These are phyloP conservation scores for Drosophila biarmipes DNA, from an alignment of 1,140 invertebrate genomes.

Conservation along the genomic window DNA sequence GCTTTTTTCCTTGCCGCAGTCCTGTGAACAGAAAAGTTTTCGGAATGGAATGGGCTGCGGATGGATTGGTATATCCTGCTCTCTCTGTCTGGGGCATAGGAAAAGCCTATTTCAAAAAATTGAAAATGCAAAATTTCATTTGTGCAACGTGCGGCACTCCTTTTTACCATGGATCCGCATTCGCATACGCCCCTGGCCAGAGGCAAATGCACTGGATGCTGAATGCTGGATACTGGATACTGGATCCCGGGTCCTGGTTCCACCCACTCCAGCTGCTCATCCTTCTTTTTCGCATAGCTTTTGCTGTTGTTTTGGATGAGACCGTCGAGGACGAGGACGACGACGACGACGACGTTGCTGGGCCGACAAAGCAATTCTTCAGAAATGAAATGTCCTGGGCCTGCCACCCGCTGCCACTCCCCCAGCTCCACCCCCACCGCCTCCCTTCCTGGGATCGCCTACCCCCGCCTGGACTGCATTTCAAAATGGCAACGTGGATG, in stretches of 20 bases:
- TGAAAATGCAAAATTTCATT: conserved; percentile 83
- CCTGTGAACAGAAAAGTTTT: conserved; percentile 22
- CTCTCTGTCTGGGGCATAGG: conserved; percentile 48
- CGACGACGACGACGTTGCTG: conserved; percentile 33
- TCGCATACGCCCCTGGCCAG: conserved; percentile 8
- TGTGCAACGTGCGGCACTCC: conserved; percentile 61
- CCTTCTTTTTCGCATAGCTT: background rate
- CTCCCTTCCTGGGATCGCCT: conserved; percentile 5
- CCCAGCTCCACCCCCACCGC: too few relatives aligned
- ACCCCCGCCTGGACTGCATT: conserved; percentile 65
- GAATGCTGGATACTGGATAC: conserved; percentile 12
- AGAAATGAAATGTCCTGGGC: conserved; percentile 80
- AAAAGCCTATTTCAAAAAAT: conserved; percentile 83
- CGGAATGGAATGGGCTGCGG: background rate
- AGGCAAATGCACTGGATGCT: conserved; percentile 54
- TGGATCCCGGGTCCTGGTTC: background rate
- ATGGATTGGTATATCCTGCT: background rate
- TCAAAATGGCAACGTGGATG: conserved; percentile 41
- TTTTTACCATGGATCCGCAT: conserved; percentile 11
- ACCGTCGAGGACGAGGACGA: conserved; percentile 14
- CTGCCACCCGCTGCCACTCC: background rate
- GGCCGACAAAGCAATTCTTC: conserved; percentile 79
- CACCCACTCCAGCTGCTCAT: background rate
- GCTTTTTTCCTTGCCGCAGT: conserved; percentile 45
- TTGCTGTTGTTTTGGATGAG: conserved; percentile 61